These are phyloP conservation scores for Mesocricetus auratus DNA, from an alignment of 2,113 vertebrate species.

Conservation along the genomic window DNA sequence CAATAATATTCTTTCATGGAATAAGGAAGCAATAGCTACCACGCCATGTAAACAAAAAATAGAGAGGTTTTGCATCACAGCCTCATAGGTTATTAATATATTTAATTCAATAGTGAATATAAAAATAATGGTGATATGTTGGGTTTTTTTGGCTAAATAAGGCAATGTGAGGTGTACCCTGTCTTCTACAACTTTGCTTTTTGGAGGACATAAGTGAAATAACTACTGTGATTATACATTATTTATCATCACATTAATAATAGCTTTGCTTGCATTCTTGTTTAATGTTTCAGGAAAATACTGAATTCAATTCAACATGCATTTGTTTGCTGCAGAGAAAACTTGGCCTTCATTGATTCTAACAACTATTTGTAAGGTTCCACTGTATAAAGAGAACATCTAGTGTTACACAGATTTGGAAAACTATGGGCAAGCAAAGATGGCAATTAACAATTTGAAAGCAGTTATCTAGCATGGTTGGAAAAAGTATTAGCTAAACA, in stretches of 20 bases:
- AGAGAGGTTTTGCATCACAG: background rate
- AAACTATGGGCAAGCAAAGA: background rate
- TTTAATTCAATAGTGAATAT: background rate
- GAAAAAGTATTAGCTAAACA: background rate
- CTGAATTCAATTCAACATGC: background rate
- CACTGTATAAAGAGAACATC: background rate
- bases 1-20: background rate
- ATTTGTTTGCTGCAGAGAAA: too few species aligned
- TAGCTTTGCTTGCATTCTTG: background rate
- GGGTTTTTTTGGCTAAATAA: background rate
- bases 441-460: background rate
- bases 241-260: background rate
- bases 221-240: background rate
- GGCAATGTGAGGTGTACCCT: too few species aligned
- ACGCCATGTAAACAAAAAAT: background rate
- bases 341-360: background rate
- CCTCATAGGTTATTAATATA: background rate
- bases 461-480: background rate
- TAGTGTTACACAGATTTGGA: background rate
- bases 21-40: too few species aligned
- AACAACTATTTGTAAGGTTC: background rate
- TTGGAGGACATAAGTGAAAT: background rate
- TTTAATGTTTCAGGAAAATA: background rate
- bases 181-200: background rate
- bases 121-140: too few species aligned